Conservation (phyloP, 2,113 vertebrate species). For the Dissostichus mawsoni region DNA sequence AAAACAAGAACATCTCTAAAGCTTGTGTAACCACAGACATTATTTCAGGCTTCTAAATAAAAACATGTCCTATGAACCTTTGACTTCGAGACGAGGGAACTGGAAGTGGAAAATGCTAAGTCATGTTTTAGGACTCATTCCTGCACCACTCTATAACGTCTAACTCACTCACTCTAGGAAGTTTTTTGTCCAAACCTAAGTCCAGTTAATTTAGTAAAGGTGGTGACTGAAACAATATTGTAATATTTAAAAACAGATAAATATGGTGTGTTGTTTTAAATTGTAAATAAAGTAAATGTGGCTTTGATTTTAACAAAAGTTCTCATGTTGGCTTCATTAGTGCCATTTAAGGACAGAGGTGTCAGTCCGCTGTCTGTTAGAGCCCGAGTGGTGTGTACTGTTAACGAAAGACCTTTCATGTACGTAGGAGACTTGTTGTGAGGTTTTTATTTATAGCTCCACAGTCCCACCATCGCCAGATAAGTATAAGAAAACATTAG, state of each 20-base stretch:
- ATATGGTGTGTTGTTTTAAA: conserved; percentile 24
- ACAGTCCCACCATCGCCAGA: neutral
- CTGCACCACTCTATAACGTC: no score
- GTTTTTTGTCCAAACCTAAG: neutral
- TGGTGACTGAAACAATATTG: conserved; percentile 5
- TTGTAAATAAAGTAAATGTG: neutral
- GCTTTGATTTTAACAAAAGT: neutral
- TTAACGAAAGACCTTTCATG: no score
- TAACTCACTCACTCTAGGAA: neutral
- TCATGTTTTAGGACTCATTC: no score
- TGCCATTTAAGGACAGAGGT: neutral
- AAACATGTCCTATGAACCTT: no score
- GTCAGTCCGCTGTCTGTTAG: neutral
- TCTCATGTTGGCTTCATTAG: neutral
- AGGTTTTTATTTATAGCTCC: neutral
- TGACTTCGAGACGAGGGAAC: no score
- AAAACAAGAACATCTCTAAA: no score
- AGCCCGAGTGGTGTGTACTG: no score
- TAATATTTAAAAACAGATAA: neutral
- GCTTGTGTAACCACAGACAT: no score
- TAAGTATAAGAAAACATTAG: neutral
- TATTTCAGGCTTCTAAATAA: no score
- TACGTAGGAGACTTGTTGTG: neutral
- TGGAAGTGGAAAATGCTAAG: no score
- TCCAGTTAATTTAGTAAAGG: neutral